These are phyloP conservation scores for Hucho hucho DNA, from an alignment of 2,113 vertebrate species.

Conservation along the genomic window DNA sequence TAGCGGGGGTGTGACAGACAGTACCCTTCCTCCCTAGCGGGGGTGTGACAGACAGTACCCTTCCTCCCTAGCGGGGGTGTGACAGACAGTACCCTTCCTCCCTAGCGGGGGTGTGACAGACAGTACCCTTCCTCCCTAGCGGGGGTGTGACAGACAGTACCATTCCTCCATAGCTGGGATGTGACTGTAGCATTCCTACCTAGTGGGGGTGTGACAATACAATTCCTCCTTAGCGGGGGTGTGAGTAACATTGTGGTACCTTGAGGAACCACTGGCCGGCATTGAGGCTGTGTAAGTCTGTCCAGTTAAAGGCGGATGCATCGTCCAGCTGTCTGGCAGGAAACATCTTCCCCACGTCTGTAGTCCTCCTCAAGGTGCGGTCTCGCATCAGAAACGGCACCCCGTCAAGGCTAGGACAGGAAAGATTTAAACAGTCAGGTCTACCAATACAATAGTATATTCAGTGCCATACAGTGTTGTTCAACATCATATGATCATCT, in stretches of 20 bases:
- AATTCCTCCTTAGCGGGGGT: too few species aligned
- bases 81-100: too few species aligned
- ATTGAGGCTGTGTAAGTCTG: slow-evolving; percentile 84
- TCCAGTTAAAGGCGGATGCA: slow-evolving; percentile 91
- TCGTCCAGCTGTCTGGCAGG: slow-evolving; percentile 77
- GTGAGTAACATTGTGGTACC: slow-evolving; percentile 64
- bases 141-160: background rate
- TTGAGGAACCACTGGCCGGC: slow-evolving; percentile 92
- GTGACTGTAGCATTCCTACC: too few species aligned
- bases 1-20: background rate
- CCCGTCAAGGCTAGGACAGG: slow-evolving; percentile 81
- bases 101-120: too few species aligned
- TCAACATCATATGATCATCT: too few species aligned
- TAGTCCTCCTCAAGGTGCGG: slow-evolving; percentile 84
- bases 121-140: too few species aligned
- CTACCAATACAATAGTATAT: background rate
- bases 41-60: too few species aligned
- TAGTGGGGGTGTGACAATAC: background rate
- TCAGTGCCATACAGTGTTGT: too few species aligned
- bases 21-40: too few species aligned
- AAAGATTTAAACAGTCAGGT: background rate
- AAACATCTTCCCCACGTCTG: slow-evolving; percentile 81
- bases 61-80: too few species aligned
- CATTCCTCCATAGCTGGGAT: background rate
- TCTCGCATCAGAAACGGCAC: slow-evolving; percentile 93